Evolutionary conservation across 2,113 vertebrate genomes (phyloP).

Genomic region (Mesembrinibis cayennensis): DNA sequence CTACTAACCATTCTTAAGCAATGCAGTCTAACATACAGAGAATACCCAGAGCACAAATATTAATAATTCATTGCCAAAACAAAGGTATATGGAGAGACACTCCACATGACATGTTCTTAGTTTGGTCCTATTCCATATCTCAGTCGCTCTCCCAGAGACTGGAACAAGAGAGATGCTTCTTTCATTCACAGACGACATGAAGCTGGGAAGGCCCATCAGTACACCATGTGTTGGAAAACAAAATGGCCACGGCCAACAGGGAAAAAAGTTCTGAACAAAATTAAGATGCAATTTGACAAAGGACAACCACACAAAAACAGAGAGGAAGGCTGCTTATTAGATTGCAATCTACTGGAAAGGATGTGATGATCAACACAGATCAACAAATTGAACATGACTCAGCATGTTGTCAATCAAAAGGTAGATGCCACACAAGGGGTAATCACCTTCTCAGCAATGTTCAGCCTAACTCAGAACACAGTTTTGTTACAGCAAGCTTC

Average conservation of each 20-base stretch:
- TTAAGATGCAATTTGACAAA: not conserved
- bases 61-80: not conserved
- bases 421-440: fast-evolving
- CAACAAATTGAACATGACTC: not conserved
- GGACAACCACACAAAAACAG: not conserved
- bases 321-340: not conserved
- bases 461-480: not conserved
- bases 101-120: not conserved
- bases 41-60: not conserved
- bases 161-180: not conserved
- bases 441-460: not conserved
- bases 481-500: not conserved
- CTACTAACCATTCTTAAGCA: not conserved
- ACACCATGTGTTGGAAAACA: not conserved
- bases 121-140: not conserved
- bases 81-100: not conserved
- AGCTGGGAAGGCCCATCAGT: not conserved
- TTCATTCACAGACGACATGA: not conserved
- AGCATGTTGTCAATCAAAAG: not conserved
- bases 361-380: not conserved
- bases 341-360: not conserved
- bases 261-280: not conserved
- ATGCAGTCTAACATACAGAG: not conserved
- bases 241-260: fast-evolving
- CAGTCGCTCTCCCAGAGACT: fast-evolving